Evolutionary conservation across 1,140 invertebrate species (phyloP), one percentile per base, ranked within the genome.

Genomic region (Drosophila setifemur): DNA sequence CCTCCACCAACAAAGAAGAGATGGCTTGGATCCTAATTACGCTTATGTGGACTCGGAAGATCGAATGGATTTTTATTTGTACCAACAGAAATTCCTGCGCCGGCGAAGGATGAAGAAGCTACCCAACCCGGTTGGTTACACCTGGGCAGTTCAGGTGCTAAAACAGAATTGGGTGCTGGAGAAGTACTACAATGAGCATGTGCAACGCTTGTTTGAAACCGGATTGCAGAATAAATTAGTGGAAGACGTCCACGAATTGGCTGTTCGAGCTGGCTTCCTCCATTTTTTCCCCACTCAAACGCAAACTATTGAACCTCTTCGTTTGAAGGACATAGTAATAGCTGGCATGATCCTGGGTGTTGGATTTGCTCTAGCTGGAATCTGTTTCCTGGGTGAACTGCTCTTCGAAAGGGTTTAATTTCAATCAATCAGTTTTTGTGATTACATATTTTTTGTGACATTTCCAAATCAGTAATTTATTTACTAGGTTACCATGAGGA

Each of bases 121-220:
- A 6, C 1, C 25, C n/a, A n/a, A 73, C 2, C 35, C 69, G 0
- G 39, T 72, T 9, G 69, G 69, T 5, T 16, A 54, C 40, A 63
- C 68, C 55, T 72, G 69, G 69, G 67, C 69, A 11, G 69, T 63
- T 14, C 69, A 72, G 69, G 69, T 72, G 0, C 53, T 72, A 11
- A 39, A 28, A 18, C 67, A 73, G 29, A 72, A 72, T n/a, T 72
- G 69, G 69, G 25, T 44, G 0, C 19, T 72, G 14, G 69, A 72
- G 19, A 16, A 25, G 0, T n/a, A 23, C 4, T 72, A 72, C 18
- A 72, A 72, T 11, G 33, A 35, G 2, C 69, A 72, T 21, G 8
- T 72, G 0, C 69, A 72, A 14, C 25, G 44, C 2, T n/a, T 70
- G 3, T 70, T 70, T 1, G 67, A 70, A 16, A 70, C 37, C 1